Percentiles rank a stretch among this genome's conserved stretches.
Evolutionary conservation across 2,113 vertebrate genomes (phyloP).

Genomic region (Ciconia maguari): DNA sequence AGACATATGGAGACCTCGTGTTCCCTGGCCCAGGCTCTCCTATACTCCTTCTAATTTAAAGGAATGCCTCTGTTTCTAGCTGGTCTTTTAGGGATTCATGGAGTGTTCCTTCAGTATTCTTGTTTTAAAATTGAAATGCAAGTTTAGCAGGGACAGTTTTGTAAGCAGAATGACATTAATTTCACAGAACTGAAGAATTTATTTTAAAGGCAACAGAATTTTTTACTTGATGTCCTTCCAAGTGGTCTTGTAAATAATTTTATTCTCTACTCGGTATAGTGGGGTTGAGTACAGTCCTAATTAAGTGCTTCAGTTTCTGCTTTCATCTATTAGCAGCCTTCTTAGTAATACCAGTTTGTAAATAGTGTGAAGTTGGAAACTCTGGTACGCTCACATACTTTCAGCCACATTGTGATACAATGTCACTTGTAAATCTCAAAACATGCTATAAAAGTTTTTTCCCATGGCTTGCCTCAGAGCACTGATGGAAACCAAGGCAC

Average conservation of each 20-base stretch:
- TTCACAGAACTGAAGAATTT: neutral
- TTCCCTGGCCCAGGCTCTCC: constrained; percentile 18
- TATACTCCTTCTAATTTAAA: constrained; percentile 23
- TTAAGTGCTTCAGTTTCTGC: neutral
- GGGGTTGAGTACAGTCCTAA: neutral
- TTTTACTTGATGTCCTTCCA: neutral
- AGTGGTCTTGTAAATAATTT: neutral
- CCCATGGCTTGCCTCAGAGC: neutral
- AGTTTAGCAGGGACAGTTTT: neutral
- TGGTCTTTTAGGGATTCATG: constrained; percentile 19
- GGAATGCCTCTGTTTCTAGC: constrained; percentile 29
- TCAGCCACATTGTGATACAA: neutral
- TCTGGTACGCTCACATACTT: neutral
- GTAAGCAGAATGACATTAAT: neutral
- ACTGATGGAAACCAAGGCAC: neutral
- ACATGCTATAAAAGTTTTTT: neutral
- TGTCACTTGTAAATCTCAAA: neutral
- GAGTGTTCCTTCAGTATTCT: neutral
- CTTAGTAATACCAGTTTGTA: neutral
- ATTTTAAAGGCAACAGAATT: neutral
- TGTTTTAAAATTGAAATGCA: neutral
- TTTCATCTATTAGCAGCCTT: neutral
- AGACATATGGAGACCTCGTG: constrained; percentile 69
- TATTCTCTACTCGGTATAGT: neutral
- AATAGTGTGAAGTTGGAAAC: neutral